Percentiles rank a stretch among this genome's conserved stretches.
Conservation (phyloP, 2,797 vertebrate species). For the Dermochelys coriacea region DNA sequence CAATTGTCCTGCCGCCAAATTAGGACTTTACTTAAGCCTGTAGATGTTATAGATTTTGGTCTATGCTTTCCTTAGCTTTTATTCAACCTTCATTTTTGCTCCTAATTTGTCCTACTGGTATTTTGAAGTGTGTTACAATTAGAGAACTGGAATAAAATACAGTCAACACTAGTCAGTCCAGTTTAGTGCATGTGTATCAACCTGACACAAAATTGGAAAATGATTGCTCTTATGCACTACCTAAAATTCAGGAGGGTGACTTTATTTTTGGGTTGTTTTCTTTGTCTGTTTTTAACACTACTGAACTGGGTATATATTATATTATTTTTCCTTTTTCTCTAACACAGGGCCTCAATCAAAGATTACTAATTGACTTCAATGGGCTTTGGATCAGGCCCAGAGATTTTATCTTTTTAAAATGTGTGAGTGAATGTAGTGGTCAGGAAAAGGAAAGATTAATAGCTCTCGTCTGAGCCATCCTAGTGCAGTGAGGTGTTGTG, state of each 20-base stretch:
- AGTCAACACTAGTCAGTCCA: background rate
- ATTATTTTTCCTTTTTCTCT: background rate
- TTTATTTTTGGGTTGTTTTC: background rate
- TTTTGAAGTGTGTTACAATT: background rate
- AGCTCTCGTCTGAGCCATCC: background rate
- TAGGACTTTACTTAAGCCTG: background rate
- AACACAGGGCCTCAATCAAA: background rate
- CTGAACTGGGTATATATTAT: background rate
- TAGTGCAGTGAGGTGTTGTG: background rate
- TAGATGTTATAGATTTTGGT: background rate
- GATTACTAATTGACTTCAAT: background rate
- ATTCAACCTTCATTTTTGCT: background rate
- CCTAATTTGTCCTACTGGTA: background rate
- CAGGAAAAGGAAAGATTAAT: background rate
- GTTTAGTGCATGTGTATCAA: background rate
- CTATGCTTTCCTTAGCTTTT: background rate
- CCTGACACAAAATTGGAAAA: background rate
- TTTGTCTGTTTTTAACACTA: rapidly evolving
- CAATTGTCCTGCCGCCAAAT: background rate
- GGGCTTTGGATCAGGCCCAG: background rate
- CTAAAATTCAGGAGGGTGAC: background rate
- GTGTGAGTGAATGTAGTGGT: background rate
- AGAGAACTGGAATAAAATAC: background rate
- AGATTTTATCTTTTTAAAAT: background rate
- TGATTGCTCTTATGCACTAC: background rate